phyloP scores from a whole-genome alignment of 2,113 vertebrate species.

The Dryoscopus gambensis region DNA sequence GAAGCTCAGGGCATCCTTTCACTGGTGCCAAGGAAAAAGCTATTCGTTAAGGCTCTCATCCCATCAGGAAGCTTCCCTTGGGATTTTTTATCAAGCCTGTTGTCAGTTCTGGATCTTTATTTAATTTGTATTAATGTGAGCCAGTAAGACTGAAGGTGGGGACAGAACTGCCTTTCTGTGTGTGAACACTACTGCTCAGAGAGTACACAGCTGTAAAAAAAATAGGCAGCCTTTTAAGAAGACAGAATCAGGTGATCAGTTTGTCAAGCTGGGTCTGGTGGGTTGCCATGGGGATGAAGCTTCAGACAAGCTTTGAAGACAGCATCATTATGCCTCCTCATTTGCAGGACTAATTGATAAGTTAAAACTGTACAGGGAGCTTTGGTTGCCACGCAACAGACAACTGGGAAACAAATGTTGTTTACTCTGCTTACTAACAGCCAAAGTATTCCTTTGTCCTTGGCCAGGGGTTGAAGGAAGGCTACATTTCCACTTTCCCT shows the following conservation, averaged over 20 bases:
- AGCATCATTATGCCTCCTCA: conserved; percentile 54
- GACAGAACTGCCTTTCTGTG: background rate
- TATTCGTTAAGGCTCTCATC: background rate
- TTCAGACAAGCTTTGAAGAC: conserved; percentile 43
- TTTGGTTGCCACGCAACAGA: conserved; percentile 54
- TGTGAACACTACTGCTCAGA: background rate
- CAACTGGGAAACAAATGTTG: conserved; percentile 56
- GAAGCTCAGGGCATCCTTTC: background rate
- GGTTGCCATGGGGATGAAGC: conserved; percentile 71
- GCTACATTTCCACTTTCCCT: background rate
- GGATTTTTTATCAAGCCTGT: background rate
- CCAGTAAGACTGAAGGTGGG: background rate
- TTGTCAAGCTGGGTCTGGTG: conserved; percentile 32
- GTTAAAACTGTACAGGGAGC: conserved; percentile 56
- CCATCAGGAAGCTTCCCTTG: background rate
- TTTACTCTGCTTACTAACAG: conserved; percentile 34
- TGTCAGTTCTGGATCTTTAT: background rate
- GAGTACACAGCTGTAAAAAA: background rate
- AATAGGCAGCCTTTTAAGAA: conserved; percentile 7
- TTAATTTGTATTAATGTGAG: background rate
- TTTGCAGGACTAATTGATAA: conserved; percentile 62
- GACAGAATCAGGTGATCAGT: conserved; percentile 40
- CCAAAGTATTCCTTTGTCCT: conserved; percentile 45
- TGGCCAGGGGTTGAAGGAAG: background rate
- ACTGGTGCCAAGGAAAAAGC: background rate